These are phyloP conservation scores for Xiphorhynchus erythropygius DNA, from an alignment of 2,797 vertebrate species.

Conservation along the genomic window DNA sequence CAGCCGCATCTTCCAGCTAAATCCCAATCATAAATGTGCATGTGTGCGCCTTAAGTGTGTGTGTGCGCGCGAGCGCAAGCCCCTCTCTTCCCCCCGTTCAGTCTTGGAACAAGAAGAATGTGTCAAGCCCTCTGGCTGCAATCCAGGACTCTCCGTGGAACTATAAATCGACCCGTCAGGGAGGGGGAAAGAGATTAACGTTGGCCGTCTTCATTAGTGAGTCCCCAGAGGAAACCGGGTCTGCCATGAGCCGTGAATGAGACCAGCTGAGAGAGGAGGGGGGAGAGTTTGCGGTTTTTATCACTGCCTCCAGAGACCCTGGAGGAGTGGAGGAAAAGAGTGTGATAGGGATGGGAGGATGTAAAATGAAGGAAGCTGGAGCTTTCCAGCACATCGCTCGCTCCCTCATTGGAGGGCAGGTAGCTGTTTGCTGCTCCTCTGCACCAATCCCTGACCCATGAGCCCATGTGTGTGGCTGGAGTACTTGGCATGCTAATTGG, in stretches of 20 bases:
- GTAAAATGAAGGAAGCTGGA: constrained; percentile 67
- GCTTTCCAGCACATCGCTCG: constrained; percentile 39
- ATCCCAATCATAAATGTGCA: background rate
- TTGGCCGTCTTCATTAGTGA: constrained; percentile 83
- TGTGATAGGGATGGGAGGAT: constrained; percentile 66
- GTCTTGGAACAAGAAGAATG: constrained; percentile 74
- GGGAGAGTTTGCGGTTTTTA: constrained; percentile 60
- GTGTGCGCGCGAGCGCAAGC: rapidly evolving
- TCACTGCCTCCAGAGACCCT: constrained; percentile 69
- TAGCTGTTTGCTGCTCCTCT: constrained; percentile 64
- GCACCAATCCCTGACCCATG: constrained; percentile 73
- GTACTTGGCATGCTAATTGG: constrained; percentile 82
- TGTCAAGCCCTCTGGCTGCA: constrained; percentile 80
- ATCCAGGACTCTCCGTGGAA: constrained; percentile 81
- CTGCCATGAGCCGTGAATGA: constrained; percentile 78
- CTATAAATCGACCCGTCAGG: constrained; percentile 85
- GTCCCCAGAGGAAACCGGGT: constrained; percentile 75
- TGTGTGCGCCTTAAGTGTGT: background rate
- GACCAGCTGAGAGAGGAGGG: constrained; percentile 72
- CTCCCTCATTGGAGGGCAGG: constrained; percentile 65
- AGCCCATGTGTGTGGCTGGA: constrained; percentile 76
- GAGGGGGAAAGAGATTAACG: constrained; percentile 82
- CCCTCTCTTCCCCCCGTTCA: constrained; percentile 14
- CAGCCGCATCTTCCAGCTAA: constrained; percentile 28
- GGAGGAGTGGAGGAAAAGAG: constrained; percentile 61